Evolutionary conservation across 2,888 invertebrate species (phyloP).

Genomic region (Caenorhabditis macrosperma): DNA sequence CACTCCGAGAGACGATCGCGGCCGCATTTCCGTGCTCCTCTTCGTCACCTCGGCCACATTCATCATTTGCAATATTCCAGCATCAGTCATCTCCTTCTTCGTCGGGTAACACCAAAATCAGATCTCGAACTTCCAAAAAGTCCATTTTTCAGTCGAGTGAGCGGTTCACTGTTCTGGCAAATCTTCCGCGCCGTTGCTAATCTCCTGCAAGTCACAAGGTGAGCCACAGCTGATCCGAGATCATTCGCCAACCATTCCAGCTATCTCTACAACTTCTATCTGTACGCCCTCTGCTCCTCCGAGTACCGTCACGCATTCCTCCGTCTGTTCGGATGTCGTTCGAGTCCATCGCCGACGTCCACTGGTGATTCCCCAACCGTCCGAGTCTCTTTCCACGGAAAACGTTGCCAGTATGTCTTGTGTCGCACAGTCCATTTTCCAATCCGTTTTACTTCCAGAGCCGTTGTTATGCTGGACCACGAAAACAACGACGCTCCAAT

Average conservation of each 20-base stretch:
- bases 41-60: slow-evolving; percentile 82
- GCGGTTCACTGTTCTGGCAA: slow-evolving; percentile 77
- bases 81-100: slow-evolving; percentile 81
- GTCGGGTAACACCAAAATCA: slow-evolving; percentile 75
- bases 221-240: not conserved
- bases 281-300: slow-evolving; percentile 75
- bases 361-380: slow-evolving; percentile 74
- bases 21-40: slow-evolving; percentile 81
- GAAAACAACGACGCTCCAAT: slow-evolving; percentile 26
- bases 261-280: slow-evolving; percentile 82
- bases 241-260: slow-evolving; percentile 54
- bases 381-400: slow-evolving; percentile 63
- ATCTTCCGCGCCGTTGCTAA: slow-evolving; percentile 82
- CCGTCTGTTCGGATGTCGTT: slow-evolving; percentile 66
- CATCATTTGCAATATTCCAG: slow-evolving; percentile 82
- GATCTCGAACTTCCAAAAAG: slow-evolving; percentile 9
- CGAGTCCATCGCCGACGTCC: slow-evolving; percentile 53
- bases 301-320: slow-evolving; percentile 76
- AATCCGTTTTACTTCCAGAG: slow-evolving; percentile 11
- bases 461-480: slow-evolving; percentile 38
- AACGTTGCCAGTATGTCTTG: slow-evolving; percentile 45
- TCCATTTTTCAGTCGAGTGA: slow-evolving; percentile 44
- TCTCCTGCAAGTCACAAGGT: slow-evolving; percentile 81
- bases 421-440: not conserved
- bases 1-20: slow-evolving; percentile 57